Conservation (phyloP, 2,888 invertebrate genomes). For the Leucophenga montana region DNA sequence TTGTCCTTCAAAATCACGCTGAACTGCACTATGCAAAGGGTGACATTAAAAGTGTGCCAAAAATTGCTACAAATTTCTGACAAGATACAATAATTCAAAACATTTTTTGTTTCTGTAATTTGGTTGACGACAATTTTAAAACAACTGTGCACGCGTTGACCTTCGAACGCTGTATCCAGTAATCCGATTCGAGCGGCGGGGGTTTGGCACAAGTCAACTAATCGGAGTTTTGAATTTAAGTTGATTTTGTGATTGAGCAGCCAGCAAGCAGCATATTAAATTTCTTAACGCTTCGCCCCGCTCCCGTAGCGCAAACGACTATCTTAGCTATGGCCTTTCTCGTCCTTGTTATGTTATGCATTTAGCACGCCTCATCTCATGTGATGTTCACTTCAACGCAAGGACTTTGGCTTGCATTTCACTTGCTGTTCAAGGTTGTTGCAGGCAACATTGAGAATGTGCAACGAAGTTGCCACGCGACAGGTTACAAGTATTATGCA, state of each 20-base stretch:
- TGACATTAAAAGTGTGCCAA: conserved; percentile 6
- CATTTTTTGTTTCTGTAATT: too few species aligned
- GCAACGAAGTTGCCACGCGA: conserved; percentile 52
- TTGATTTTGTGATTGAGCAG: too few species aligned
- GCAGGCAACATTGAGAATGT: conserved; percentile 22
- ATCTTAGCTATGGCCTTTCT: neutral
- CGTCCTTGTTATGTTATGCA: neutral
- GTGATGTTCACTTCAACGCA: too few species aligned
- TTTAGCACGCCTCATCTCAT: neutral
- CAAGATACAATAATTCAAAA: too few species aligned
- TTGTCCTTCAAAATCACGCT: conserved; percentile 30
- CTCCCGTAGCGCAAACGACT: conserved; percentile 3
- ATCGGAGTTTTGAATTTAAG: conserved; percentile 34
- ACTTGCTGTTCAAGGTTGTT: neutral
- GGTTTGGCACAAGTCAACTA: conserved; percentile 53
- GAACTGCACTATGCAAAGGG: neutral
- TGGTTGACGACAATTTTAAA: too few species aligned
- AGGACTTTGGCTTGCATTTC: too few species aligned
- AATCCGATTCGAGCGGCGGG: conserved; percentile 37
- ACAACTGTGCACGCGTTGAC: conserved; percentile 25
- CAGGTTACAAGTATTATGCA: conserved; percentile 40
- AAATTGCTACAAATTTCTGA: too few species aligned
- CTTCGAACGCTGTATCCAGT: conserved; percentile 29
- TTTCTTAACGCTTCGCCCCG: conserved; percentile 3
- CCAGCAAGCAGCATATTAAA: neutral